A percentile compares a stretch with the other conserved stretches of the same genome.
Conservation (phyloP, 1,140 invertebrate species). For the Anastrepha ludens region DNA sequence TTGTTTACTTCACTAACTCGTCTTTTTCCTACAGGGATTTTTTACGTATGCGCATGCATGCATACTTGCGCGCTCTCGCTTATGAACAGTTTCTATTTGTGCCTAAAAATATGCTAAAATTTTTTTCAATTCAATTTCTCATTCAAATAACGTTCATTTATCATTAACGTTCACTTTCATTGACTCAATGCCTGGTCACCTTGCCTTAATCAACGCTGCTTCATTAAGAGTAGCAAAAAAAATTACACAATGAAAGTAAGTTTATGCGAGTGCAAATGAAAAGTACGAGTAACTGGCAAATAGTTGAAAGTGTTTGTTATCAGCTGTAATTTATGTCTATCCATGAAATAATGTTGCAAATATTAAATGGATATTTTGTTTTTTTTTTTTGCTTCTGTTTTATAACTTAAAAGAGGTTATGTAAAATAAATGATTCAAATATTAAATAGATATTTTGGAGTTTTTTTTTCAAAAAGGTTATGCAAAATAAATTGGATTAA, state of each 20-base stretch:
- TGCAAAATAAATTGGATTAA: too few relatives aligned
- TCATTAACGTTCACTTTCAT: conserved; percentile 24
- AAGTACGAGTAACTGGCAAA: background rate
- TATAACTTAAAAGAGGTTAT: too few relatives aligned
- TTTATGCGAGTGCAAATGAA: background rate
- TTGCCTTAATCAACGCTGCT: background rate
- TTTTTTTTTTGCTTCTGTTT: too few relatives aligned
- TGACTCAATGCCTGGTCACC: background rate
- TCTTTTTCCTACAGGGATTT: too few relatives aligned
- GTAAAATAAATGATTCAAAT: too few relatives aligned
- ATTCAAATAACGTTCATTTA: background rate
- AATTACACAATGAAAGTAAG: background rate
- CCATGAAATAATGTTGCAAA: background rate
- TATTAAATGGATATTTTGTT: too few relatives aligned
- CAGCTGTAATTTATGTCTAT: background rate
- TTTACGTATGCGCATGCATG: background rate
- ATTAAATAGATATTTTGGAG: too few relatives aligned
- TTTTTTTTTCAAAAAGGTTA: too few relatives aligned
- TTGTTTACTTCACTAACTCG: too few relatives aligned
- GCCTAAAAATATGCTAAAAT: conserved; percentile 25
- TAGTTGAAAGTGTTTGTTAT: conserved; percentile 12
- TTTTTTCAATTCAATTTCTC: background rate
- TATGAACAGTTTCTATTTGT: background rate
- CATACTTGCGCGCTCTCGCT: background rate
- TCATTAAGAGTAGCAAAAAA: background rate